Percentiles rank a stretch among this genome's conserved stretches.
These are phyloP conservation scores for Falco biarmicus DNA, from an alignment of 2,797 vertebrate genomes.

Conservation along the genomic window DNA sequence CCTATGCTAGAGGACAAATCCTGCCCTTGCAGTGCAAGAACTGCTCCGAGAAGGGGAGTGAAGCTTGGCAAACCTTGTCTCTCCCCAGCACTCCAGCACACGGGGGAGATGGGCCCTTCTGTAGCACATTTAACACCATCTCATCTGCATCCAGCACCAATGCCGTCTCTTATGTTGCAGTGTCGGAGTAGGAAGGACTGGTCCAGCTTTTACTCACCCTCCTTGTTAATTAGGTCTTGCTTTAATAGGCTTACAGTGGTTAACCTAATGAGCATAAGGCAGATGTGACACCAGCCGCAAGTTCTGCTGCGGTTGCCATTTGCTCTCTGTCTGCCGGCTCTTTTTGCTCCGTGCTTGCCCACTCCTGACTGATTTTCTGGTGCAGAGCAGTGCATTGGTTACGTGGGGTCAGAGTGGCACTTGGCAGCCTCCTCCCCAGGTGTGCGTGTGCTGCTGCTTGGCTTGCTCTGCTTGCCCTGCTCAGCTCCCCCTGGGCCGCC, in stretches of 20 bases:
- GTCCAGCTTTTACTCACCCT: background rate
- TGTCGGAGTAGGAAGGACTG: background rate
- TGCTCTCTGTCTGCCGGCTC: background rate
- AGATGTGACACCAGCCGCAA: background rate
- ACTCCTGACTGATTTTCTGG: too few species aligned
- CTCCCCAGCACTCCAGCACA: background rate
- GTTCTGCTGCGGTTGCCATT: background rate
- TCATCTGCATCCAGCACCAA: background rate
- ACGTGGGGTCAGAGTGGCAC: too few species aligned
- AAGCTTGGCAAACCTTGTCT: background rate
- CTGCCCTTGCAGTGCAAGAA: background rate
- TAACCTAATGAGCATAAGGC: background rate
- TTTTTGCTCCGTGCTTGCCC: background rate
- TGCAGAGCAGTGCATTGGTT: background rate
- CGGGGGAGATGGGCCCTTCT: background rate
- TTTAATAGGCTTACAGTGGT: background rate
- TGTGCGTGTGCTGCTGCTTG: background rate
- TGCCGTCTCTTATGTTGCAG: rapidly evolving
- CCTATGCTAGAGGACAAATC: background rate
- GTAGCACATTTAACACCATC: background rate
- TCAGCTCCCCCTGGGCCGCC: rapidly evolving
- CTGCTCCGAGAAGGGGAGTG: background rate
- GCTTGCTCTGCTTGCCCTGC: too few species aligned
- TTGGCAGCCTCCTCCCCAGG: background rate
- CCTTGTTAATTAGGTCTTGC: background rate